Conservation (phyloP, 1,140 invertebrate species). For the Sitophilus oryzae region DNA sequence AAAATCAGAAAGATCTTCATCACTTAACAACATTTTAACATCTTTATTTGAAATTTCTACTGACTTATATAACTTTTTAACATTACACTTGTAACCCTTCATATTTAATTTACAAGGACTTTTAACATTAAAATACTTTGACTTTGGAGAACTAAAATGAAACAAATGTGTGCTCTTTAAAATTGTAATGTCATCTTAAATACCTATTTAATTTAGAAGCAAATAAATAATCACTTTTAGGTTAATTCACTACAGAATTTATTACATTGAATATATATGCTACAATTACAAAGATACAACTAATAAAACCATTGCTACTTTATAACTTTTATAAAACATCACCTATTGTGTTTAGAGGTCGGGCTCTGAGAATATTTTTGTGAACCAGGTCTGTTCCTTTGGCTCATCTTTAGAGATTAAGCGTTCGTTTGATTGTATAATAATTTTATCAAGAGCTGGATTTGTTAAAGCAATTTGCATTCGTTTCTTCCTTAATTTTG, state of each 20-base stretch:
- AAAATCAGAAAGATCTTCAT: neutral
- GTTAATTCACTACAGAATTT: neutral
- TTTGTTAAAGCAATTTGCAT: constrained; percentile 1
- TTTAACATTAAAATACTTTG: constrained; percentile 8
- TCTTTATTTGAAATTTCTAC: constrained; percentile 8
- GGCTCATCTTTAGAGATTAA: constrained; percentile 28
- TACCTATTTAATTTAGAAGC: neutral
- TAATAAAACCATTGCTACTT: too few species aligned
- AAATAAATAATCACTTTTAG: constrained; percentile 1
- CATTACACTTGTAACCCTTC: too few species aligned
- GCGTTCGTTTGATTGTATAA: constrained; percentile 23
- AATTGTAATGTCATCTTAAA: neutral
- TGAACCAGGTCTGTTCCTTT: constrained; percentile 28
- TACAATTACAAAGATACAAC: neutral
- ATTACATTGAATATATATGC: neutral
- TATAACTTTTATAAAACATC: neutral
- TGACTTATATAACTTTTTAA: too few species aligned
- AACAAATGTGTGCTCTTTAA: neutral
- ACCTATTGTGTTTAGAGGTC: constrained; percentile 28
- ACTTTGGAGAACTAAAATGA: neutral
- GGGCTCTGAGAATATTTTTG: constrained; percentile 28
- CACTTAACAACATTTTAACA: too few species aligned
- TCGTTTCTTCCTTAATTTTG: constrained; percentile 11
- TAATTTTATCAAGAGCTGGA: constrained; percentile 7
- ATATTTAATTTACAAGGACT: constrained; percentile 7